A percentile compares a stretch with the other conserved stretches of the same genome.
Conservation (phyloP, 2,113 vertebrate genomes). For the Gymnarchus niloticus region DNA sequence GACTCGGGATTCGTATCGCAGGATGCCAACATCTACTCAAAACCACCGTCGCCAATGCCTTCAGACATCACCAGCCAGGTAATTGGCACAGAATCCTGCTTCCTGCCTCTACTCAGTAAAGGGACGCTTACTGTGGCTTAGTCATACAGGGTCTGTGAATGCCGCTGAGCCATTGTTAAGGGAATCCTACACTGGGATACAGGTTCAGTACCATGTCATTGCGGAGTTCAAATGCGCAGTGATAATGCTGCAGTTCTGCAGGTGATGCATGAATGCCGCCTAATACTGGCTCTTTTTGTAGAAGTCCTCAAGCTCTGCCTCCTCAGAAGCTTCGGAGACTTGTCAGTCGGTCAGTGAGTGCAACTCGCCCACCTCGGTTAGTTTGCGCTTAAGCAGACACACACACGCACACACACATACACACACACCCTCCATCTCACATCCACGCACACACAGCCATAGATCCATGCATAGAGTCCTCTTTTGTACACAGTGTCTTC, state of each 20-base stretch:
- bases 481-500: not conserved
- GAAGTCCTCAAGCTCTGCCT: conserved; percentile 97
- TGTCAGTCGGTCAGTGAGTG: conserved; percentile 97
- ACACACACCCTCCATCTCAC: not conserved
- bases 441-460: not conserved
- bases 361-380: conserved; percentile 93
- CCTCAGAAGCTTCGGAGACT: conserved; percentile 94
- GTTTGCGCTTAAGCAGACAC: conserved; percentile 45
- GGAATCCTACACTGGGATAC: not conserved
- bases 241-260: not conserved
- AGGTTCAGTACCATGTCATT: not conserved
- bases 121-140: not conserved
- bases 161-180: not conserved
- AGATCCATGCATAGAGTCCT: not conserved
- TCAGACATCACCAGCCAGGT: conserved; percentile 97
- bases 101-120: not conserved
- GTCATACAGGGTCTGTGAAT: not conserved
- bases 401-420: not conserved
- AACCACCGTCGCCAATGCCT: conserved; percentile 95
- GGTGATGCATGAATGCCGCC: not conserved
- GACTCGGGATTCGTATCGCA: conserved; percentile 97
- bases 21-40: conserved; percentile 86
- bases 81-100: not conserved
- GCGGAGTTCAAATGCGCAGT: not conserved
- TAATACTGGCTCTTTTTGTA: conserved; percentile 39